Base-by-base conservation (phyloP, 2,888 invertebrate species). In the Polia nebulosa region DNA sequence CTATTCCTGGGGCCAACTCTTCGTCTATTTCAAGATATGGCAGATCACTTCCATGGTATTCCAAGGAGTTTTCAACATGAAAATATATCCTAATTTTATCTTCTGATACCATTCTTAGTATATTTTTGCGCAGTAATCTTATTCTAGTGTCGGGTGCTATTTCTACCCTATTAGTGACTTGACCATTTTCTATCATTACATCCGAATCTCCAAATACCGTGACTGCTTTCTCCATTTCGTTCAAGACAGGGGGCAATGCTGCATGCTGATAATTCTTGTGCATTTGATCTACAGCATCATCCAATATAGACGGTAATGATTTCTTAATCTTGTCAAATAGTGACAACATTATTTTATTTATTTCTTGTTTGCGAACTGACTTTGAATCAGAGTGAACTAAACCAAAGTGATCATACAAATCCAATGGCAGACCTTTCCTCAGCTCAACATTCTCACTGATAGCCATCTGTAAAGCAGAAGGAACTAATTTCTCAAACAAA, bases 221-320 rank as follows among this genome's bases (percentile, higher is more conserved):
- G 61, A 97, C 96, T 3, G 93, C 88, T 74, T 96, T 96, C 91
- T 99, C 99, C 20, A 93, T 92, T 78, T 96, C 93, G 32, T 96
- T 96, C 2, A 98, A 90, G 36, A 97, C 96, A 0, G 99, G 99
- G 0, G 99, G 99, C 63, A 99, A 93, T 5, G 98, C 98, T 91
- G 98, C 98, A 85, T 98, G 97, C 88, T 99, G 97, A 87, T 97
- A 98, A 80, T 97, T 96, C 85, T 97, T 98, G 3, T 97, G 98
- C 96, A 99, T 96, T 92, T 98, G 97, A 92, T 99, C 99, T 3
- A 98, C 98, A 20, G 98, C 98, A 44, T 96, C 96, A 91, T 99
- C 98, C 51, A 97, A 92, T n/a, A 41, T 41, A 41, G 39, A 17
- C 2, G 97, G 96, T 3, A 97, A 91, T 85, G 97, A 94, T 39